phyloP scores from a whole-genome alignment of 2,113 vertebrate genomes.

The Ammodytes marinus region DNA sequence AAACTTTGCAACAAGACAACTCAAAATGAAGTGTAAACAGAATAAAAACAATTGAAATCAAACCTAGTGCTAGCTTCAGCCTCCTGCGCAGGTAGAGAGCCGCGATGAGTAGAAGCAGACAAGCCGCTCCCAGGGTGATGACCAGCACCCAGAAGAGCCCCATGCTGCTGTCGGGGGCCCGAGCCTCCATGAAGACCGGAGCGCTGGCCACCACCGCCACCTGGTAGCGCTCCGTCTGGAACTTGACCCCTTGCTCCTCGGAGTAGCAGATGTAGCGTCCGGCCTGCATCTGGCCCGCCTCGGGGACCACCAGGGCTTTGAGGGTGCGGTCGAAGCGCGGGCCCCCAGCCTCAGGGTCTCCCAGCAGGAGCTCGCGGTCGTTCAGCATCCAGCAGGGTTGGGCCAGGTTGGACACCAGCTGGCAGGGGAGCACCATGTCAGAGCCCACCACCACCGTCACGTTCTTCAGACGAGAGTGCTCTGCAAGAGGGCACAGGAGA shows the following conservation, averaged over 20 bases:
- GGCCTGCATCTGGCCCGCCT: constrained; percentile 83
- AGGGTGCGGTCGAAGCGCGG: constrained; percentile 86
- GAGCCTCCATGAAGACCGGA: constrained; percentile 88
- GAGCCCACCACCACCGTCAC: constrained; percentile 92
- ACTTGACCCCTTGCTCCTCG: constrained; percentile 89
- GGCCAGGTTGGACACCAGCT: constrained; percentile 94
- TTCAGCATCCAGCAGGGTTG: constrained; percentile 91
- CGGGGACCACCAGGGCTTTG: constrained; percentile 89
- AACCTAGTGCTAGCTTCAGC: constrained; percentile 91
- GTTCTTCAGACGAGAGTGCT: constrained; percentile 86
- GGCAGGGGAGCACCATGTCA: constrained; percentile 93
- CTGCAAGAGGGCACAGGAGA: constrained; percentile 79
- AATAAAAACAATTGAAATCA: no score
- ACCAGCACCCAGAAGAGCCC: constrained; percentile 94
- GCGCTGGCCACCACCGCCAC: constrained; percentile 88
- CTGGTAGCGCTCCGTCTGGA: constrained; percentile 89
- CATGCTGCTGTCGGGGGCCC: constrained; percentile 90
- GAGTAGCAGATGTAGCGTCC: constrained; percentile 92
- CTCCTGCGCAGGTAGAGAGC: constrained; percentile 91
- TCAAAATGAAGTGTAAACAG: no score
- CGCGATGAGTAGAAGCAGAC: constrained; percentile 88
- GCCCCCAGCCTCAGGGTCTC: constrained; percentile 73
- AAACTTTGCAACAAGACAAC: no score
- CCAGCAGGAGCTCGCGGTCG: constrained; percentile 84
- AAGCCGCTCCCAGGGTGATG: constrained; percentile 90